phyloP scores from a whole-genome alignment of 2,797 vertebrate genomes.

The Clarias laeviceps region DNA sequence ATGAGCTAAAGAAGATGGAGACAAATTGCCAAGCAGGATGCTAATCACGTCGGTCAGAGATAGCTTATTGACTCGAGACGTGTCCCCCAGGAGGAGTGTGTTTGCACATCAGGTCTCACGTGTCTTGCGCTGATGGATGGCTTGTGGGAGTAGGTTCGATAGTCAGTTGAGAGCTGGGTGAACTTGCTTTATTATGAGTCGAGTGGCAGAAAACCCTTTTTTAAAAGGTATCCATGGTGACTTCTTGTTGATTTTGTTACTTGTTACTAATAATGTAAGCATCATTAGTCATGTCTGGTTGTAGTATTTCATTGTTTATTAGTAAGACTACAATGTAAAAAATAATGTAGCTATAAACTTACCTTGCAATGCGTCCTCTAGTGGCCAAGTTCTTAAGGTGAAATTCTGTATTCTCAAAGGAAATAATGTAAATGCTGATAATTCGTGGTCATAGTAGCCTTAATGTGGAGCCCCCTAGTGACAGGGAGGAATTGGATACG shows the following conservation, averaged over 20 bases:
- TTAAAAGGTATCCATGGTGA: not conserved
- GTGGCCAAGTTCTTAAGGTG: too few relatives aligned
- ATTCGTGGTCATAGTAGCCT: too few relatives aligned
- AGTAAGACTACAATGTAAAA: too few relatives aligned
- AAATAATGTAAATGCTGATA: too few relatives aligned
- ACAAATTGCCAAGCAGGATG: slow-evolving; percentile 36
- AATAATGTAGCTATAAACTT: too few relatives aligned
- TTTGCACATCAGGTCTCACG: slow-evolving; percentile 28
- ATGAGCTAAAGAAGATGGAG: slow-evolving; percentile 36
- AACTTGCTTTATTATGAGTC: not conserved
- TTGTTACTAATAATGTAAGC: not conserved
- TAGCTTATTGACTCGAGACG: slow-evolving; percentile 38
- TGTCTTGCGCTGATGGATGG: slow-evolving; percentile 26
- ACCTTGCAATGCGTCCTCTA: too few relatives aligned
- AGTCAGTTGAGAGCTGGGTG: not conserved
- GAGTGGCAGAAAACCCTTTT: too few relatives aligned
- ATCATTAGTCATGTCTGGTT: too few relatives aligned
- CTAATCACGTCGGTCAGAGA: slow-evolving; percentile 35
- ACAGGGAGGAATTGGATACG: too few relatives aligned
- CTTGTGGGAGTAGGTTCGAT: slow-evolving; percentile 4
- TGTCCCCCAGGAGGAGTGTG: slow-evolving; percentile 15
- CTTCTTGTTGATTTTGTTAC: not conserved
- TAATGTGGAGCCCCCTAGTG: too few relatives aligned
- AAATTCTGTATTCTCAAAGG: too few relatives aligned
- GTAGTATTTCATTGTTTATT: too few relatives aligned